Evolutionary conservation across 2,888 invertebrate species (phyloP).

Genomic region (Caenorhabditis zanzibari): DNA sequence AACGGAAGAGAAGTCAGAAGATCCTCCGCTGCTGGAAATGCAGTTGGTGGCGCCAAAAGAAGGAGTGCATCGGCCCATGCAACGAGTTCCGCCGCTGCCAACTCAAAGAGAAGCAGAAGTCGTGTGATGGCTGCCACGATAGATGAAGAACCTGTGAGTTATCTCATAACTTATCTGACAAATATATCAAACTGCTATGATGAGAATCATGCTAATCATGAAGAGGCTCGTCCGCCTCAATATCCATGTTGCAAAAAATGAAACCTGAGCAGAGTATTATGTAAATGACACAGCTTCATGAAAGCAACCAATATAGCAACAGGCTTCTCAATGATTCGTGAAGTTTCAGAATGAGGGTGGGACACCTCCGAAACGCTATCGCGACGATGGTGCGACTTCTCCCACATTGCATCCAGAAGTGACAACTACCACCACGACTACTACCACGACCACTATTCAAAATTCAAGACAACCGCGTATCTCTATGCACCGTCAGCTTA

Average conservation of each 20-base stretch:
- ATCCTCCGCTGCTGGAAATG: conserved; percentile 38
- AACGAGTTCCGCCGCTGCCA: conserved; percentile 23
- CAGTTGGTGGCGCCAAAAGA: conserved; percentile 17
- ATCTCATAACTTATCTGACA: not conserved
- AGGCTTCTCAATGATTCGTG: too few species aligned
- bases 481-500: conserved; percentile 36
- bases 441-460: conserved; percentile 42
- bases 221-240: conserved; percentile 54
- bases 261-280: conserved; percentile 19
- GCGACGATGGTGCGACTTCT: conserved; percentile 44
- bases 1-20: conserved; percentile 53
- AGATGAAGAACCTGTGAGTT: conserved; percentile 61
- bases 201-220: conserved; percentile 64
- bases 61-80: conserved; percentile 53
- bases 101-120: conserved; percentile 65
- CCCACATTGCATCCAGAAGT: conserved; percentile 24
- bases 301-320: too few species aligned
- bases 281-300: too few species aligned
- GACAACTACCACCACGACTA: conserved; percentile 64
- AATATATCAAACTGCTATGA: not conserved
- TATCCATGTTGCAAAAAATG: conserved; percentile 43
- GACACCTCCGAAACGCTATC: conserved; percentile 61
- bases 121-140: conserved; percentile 60
- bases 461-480: conserved; percentile 18
- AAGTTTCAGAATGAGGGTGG: conserved; percentile 55